These are phyloP conservation scores for Tupaia tana DNA, from an alignment of 2,113 vertebrate genomes.

Conservation along the genomic window DNA sequence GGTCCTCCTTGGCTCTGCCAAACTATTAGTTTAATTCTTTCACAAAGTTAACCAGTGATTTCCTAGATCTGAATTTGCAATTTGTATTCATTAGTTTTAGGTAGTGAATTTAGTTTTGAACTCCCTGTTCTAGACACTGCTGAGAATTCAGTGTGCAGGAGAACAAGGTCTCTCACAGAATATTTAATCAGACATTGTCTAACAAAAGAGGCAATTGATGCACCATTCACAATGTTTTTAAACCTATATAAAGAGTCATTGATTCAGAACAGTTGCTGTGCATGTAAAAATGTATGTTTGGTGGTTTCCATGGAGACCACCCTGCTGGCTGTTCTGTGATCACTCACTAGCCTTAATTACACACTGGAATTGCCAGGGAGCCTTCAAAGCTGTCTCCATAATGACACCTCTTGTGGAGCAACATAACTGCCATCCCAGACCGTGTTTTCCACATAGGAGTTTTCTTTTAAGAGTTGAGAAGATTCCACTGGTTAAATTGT, in stretches of 20 bases:
- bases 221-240: conserved; percentile 71
- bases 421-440: conserved; percentile 29
- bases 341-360: conserved; percentile 82
- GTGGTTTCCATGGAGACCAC: conserved; percentile 81
- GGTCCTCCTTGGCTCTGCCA: background rate
- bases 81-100: background rate
- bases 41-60: background rate
- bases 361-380: conserved; percentile 73
- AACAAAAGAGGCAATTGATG: conserved; percentile 71
- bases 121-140: background rate
- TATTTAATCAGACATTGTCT: conserved; percentile 43
- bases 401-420: conserved; percentile 76
- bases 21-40: conserved; percentile 27
- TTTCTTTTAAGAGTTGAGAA: background rate
- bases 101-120: conserved; percentile 8
- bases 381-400: conserved; percentile 79
- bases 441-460: background rate
- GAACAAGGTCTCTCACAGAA: conserved; percentile 46
- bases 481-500: conserved; percentile 30
- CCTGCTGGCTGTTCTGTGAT: conserved; percentile 73
- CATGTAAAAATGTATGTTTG: conserved; percentile 77
- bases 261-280: conserved; percentile 75
- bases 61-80: conserved; percentile 30
- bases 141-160: conserved; percentile 35
- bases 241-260: conserved; percentile 75